Base-by-base conservation (phyloP, 1,140 invertebrate genomes). In the Bombus fervidus region DNA sequence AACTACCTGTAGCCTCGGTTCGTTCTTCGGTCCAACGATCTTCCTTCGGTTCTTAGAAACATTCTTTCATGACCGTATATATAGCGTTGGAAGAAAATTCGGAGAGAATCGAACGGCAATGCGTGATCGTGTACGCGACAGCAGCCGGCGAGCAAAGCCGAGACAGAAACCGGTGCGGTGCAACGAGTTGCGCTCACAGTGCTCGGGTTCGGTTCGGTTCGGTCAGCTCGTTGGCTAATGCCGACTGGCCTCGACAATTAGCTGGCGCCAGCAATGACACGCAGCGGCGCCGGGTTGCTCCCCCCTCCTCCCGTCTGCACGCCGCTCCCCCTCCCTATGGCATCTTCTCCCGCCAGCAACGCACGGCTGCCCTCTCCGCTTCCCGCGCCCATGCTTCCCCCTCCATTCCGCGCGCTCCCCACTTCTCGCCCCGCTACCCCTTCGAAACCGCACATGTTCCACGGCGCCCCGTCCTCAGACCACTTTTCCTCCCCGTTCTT, bases 211-310 rank as follows among this genome's bases (percentile, higher is more conserved):
- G 43, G 76, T 78, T 92, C 90, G 87, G 80, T 66, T 91, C 89
- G 92, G 90, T 92, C 88, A 91, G 91, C 87, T 89, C 89, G 89
- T 93, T 93, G 93, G 92, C 91, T 93, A 91, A 93, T 91, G 92
- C 92, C 92, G 93, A 92, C 92, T 94, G 93, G 93, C 93, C 93
- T 94, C 93, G 93, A 93, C 93, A 93, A 94, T 93, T 94, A 93
- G 93, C 93, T 94, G 93, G 93, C 93, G 93, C 93, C 93, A 93
- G 93, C 93, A 94, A 92, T 94, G 93, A 93, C 93, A 93, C 92
- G 93, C 90, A 93, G 93, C 92, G 93, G 92, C 93, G 92, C 91
- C 92, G 92, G 86, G 83, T 71, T 73, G 85, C 79, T 80, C 72
- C 59, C 88, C 88, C 75, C 79, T 81, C 89, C 83, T 78, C 34